Percentiles rank a stretch among this genome's conserved stretches.
These are phyloP conservation scores for Phragmatobia fuliginosa DNA, from an alignment of 2,888 invertebrate species.

Conservation along the genomic window DNA sequence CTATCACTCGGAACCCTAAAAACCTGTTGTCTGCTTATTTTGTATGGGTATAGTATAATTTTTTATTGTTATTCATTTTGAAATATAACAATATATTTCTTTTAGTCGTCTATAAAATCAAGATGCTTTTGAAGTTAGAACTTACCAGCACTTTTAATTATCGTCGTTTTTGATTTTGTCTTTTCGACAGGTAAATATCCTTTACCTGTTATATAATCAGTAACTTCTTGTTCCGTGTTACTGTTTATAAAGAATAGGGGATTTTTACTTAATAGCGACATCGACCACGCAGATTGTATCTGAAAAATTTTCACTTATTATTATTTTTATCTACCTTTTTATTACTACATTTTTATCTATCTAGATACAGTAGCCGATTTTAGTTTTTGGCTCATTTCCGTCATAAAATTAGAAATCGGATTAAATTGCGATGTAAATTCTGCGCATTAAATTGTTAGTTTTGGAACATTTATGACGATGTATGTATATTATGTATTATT, in stretches of 20 bases:
- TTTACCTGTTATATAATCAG: conserved; percentile 66
- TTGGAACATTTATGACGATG: no score
- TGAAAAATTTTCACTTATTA: conserved; percentile 38
- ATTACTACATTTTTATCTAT: not conserved
- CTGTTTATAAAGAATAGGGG: conserved; percentile 53
- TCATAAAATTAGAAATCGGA: not conserved
- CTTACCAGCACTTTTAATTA: conserved; percentile 66
- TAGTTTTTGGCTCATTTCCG: not conserved
- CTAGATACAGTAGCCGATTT: not conserved
- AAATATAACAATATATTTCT: no score
- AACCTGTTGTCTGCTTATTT: no score
- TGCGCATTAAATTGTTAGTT: no score
- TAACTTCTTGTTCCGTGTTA: conserved; percentile 63
- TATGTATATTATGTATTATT: no score
- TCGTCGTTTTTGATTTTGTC: conserved; percentile 61
- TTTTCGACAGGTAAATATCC: conserved; percentile 71
- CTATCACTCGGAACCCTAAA: no score
- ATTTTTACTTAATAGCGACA: conserved; percentile 55
- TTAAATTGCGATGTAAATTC: not conserved
- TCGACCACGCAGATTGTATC: conserved; percentile 51
- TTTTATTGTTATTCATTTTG: no score
- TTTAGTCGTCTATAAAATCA: no score
- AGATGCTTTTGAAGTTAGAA: conserved; percentile 8
- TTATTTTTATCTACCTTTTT: not conserved
- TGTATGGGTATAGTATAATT: no score